Conservation (phyloP, 2,113 vertebrate species). For the Heptranchias perlo region DNA sequence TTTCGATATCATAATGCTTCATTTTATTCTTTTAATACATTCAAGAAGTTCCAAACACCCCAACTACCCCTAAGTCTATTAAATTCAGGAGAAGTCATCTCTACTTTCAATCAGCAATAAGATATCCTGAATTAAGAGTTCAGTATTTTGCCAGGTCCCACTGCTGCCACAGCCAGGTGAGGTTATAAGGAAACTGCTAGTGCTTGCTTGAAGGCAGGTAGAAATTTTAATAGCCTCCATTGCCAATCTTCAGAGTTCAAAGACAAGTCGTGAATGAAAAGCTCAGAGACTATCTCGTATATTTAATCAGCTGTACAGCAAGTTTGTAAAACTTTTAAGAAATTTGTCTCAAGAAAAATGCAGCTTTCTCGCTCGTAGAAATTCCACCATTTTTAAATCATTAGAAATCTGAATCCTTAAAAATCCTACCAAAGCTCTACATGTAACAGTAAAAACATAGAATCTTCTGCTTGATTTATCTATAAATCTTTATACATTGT, state of each 20-base stretch:
- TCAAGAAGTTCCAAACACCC: slow-evolving; percentile 29
- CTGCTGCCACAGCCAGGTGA: slow-evolving; percentile 10
- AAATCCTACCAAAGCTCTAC: slow-evolving; percentile 70
- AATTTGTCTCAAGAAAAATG: slow-evolving; percentile 4
- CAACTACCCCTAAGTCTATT: slow-evolving; percentile 23
- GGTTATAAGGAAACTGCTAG: background rate
- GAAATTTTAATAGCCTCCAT: background rate
- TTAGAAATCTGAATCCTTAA: slow-evolving; percentile 74
- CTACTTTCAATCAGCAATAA: background rate
- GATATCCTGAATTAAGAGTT: slow-evolving; percentile 15
- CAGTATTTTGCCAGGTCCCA: slow-evolving; percentile 5
- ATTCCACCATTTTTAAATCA: slow-evolving; percentile 31
- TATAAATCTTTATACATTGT: slow-evolving; percentile 55
- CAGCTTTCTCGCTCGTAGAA: background rate
- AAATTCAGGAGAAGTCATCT: background rate
- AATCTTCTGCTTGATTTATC: slow-evolving; percentile 52
- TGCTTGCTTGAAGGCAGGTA: background rate
- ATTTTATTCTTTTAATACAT: slow-evolving; percentile 36
- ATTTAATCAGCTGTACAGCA: slow-evolving; percentile 28
- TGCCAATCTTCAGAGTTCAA: slow-evolving; percentile 25
- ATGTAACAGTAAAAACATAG: slow-evolving; percentile 67
- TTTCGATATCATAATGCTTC: slow-evolving; percentile 18
- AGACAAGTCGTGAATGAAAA: slow-evolving; percentile 15
- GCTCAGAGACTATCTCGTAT: background rate
- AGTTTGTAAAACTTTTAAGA: slow-evolving; percentile 8